Base-by-base conservation (phyloP, 2,113 vertebrate genomes). In the Scalopus aquaticus region DNA sequence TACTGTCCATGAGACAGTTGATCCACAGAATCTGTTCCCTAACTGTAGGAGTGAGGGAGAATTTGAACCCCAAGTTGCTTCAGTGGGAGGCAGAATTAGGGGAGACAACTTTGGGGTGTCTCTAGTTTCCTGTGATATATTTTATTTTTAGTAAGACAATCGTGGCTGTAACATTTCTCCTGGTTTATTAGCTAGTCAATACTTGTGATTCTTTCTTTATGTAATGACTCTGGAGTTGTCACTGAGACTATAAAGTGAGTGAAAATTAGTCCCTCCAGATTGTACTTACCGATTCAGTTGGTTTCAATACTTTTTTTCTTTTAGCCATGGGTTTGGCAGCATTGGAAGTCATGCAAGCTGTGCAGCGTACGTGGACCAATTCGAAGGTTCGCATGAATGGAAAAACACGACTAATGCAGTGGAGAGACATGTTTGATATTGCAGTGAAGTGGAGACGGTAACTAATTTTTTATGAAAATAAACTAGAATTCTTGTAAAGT, bases 361-460 rank as follows among this genome's bases (percentile, higher is more conserved):
- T 99, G 93, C 99, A 99, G 88, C 97, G 99, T 4, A 99, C 99
- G 0, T 99, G 99, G 99, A 99, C 98, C 93, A 99, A 99, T 97
- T 99, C 99, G 0, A 99, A 99, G 98, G 99, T 99, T 46, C 99
- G 99, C 56, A 99, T 99, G 96, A 99, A 99, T 42, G 99, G 99
- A 62, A 99, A 99, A 87, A 99, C 99, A 8, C 98, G 99, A 86
- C 98, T 99, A 96, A 99, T 99, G 99, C 99, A 99, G 97, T 99
- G 99, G 99, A 99, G 99, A 96, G 99, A 99, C 98, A 99, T 99
- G 99, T 99, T 99, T 88, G 99, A 99, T 95, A 99, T 99, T 67
- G 99, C 99, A 0, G 99, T 99, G 12, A 99, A 99, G 97, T 99
- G 99, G 99, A 98, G 99, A 98, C 99, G 99, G 99, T 99, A 98